These are phyloP conservation scores for Centrocercus urophasianus DNA, from an alignment of 2,113 vertebrate species.

Conservation along the genomic window DNA sequence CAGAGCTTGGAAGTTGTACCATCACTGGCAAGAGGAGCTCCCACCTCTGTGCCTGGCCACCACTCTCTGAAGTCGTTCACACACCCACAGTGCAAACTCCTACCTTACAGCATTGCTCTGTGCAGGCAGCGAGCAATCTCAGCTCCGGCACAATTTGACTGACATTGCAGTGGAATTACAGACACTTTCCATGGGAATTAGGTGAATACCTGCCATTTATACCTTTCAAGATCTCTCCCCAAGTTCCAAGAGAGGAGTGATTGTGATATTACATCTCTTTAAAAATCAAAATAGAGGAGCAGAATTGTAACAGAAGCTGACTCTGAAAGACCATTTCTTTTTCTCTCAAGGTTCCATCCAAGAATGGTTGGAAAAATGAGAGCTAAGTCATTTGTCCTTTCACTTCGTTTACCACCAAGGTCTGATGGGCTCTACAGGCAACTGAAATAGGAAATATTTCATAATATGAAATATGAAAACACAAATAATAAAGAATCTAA, in stretches of 20 bases:
- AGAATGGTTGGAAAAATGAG: background rate
- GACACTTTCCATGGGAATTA: background rate
- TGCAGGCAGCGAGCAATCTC: background rate
- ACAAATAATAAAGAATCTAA: background rate
- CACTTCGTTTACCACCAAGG: background rate
- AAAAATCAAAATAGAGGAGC: background rate
- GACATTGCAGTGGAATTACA: background rate
- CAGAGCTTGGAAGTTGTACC: background rate
- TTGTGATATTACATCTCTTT: background rate
- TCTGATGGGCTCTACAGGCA: background rate
- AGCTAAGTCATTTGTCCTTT: background rate
- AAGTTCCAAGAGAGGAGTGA: background rate
- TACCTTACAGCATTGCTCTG: background rate
- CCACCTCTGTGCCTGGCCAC: background rate
- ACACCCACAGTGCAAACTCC: background rate
- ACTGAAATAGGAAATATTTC: background rate
- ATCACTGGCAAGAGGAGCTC: background rate
- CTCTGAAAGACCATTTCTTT: background rate
- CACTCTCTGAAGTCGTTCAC: background rate
- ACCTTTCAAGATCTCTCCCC: background rate
- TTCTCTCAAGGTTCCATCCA: background rate
- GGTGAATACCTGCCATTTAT: slow-evolving; percentile 20
- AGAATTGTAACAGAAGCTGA: background rate
- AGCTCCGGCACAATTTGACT: background rate
- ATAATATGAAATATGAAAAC: background rate